phyloP scores from a whole-genome alignment of 2,113 vertebrate species.

The Shinisaurus crocodilurus region DNA sequence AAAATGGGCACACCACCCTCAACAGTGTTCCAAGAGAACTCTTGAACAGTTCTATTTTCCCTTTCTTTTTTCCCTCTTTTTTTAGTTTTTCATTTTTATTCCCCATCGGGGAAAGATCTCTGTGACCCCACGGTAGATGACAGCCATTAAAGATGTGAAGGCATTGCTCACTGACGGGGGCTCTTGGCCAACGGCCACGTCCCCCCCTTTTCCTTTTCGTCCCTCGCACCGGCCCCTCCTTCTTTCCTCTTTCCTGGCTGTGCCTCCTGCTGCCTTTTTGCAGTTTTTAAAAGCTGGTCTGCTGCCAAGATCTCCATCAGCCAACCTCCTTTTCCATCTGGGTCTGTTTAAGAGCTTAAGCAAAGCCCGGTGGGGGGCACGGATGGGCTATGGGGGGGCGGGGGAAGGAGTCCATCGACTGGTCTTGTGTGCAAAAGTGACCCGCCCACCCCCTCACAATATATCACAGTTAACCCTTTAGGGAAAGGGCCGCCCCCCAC shows the following conservation, averaged over 20 bases:
- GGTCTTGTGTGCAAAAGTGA: no score
- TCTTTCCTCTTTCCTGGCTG: neutral
- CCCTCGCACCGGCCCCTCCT: neutral
- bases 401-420: neutral
- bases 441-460: neutral
- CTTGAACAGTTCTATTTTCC: no score
- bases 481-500: constrained; percentile 4
- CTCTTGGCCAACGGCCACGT: neutral
- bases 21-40: neutral
- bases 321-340: constrained; percentile 55
- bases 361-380: neutral
- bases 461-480: neutral
- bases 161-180: neutral
- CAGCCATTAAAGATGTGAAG: rapidly evolving
- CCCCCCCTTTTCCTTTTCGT: neutral
- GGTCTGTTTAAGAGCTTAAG: constrained; percentile 45
- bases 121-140: neutral
- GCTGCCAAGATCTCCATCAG: constrained; percentile 35
- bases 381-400: neutral
- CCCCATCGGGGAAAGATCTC: neutral
- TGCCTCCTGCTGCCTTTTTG: neutral
- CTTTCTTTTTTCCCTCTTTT: neutral
- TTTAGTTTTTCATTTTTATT: neutral
- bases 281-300: neutral
- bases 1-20: neutral